Conservation (phyloP, 1,140 invertebrate species). For the Thalassaphorura encarpata region DNA sequence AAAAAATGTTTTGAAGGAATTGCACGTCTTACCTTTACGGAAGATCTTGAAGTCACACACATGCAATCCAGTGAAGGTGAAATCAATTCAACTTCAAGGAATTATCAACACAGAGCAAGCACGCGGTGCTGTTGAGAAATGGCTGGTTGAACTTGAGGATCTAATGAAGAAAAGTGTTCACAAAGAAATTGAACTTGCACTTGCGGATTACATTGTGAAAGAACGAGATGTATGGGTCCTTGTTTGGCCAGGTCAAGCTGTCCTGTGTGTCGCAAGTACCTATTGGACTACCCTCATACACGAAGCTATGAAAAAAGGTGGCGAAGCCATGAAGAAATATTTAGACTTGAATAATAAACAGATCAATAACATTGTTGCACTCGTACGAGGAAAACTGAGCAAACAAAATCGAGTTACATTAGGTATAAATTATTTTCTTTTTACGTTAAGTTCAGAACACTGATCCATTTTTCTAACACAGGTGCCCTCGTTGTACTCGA, state of each 20-base stretch:
- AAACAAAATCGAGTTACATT: slow-evolving; percentile 82
- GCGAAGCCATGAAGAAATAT: slow-evolving; percentile 45
- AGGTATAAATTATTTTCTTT: too few relatives aligned
- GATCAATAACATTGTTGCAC: slow-evolving; percentile 74
- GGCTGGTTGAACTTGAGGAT: slow-evolving; percentile 82
- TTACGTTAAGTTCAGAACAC: background rate
- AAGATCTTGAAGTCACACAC: slow-evolving; percentile 72
- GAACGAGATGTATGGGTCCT: slow-evolving; percentile 69
- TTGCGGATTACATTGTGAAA: slow-evolving; percentile 55
- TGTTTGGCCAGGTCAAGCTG: slow-evolving; percentile 76
- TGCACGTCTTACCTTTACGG: slow-evolving; percentile 71
- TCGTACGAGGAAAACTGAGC: slow-evolving; percentile 76
- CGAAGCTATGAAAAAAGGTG: slow-evolving; percentile 51
- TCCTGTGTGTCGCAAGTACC: slow-evolving; percentile 73
- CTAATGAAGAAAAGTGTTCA: slow-evolving; percentile 83
- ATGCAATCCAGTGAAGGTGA: slow-evolving; percentile 87
- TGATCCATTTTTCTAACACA: background rate
- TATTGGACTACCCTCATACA: slow-evolving; percentile 86
- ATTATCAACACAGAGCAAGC: slow-evolving; percentile 76
- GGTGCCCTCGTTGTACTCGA: slow-evolving; percentile 75
- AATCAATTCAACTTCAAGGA: slow-evolving; percentile 60
- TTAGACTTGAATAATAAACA: slow-evolving; percentile 49
- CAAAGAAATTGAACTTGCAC: slow-evolving; percentile 45
- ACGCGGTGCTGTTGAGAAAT: slow-evolving; percentile 94
- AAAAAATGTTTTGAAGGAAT: slow-evolving; percentile 97